A percentile compares a stretch with the other conserved stretches of the same genome.
Conservation (phyloP, 1,140 invertebrate species). For the Drosophila gunungcola region DNA sequence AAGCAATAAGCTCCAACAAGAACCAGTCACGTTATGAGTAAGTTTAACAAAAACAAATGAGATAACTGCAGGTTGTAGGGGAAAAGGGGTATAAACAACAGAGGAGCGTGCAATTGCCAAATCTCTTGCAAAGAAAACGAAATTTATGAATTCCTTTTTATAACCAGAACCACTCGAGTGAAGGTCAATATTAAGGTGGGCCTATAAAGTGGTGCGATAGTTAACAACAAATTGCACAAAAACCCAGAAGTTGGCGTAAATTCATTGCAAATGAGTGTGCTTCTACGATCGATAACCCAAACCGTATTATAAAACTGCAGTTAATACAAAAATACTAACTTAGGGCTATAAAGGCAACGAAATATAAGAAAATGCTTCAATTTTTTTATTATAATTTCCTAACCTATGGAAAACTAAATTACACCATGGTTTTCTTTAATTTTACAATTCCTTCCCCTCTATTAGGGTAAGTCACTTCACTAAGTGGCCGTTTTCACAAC, state of each 20-base stretch:
- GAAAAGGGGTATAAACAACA: not conserved
- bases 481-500: conserved; percentile 29
- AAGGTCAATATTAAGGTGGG: conserved; percentile 26
- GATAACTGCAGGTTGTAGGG: conserved; percentile 18
- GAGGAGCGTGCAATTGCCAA: conserved; percentile 20
- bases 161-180: conserved; percentile 24
- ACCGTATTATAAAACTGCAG: conserved; percentile 6
- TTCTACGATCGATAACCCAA: not conserved
- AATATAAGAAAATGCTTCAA: no score
- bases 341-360: no score
- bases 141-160: conserved; percentile 37
- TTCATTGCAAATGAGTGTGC: conserved; percentile 18
- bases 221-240: not conserved
- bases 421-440: no score
- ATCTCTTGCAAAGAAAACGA: conserved; percentile 44
- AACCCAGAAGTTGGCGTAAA: conserved; percentile 13
- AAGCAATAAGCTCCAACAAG: conserved; percentile 37
- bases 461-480: not conserved
- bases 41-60: conserved; percentile 28
- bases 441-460: not conserved
- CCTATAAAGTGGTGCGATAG: conserved; percentile 34
- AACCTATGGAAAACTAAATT: no score
- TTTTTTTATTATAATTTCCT: no score
- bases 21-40: conserved; percentile 54
- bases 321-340: not conserved